Conservation (phyloP, 2,888 invertebrate genomes). For the Apamea crenata region DNA sequence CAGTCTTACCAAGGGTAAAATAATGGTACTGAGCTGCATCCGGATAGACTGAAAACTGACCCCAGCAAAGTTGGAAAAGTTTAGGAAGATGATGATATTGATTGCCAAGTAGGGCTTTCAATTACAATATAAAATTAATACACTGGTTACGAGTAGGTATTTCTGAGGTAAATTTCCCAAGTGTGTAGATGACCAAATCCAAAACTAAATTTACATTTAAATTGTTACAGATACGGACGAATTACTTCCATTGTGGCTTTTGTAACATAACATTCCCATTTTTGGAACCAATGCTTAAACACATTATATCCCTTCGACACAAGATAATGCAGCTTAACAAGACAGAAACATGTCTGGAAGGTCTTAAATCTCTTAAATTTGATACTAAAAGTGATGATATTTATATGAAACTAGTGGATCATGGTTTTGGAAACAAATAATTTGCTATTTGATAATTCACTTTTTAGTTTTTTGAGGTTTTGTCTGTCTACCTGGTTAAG, state of each 20-base stretch:
- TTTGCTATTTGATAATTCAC: no score
- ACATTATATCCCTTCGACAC: slow-evolving; percentile 33
- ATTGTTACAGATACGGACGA: slow-evolving; percentile 75
- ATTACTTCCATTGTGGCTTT: slow-evolving; percentile 79
- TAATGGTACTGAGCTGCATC: no score
- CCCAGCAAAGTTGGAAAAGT: no score
- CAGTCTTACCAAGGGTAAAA: no score
- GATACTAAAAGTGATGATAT: slow-evolving; percentile 22
- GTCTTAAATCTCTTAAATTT: slow-evolving; percentile 1
- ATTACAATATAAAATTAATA: neutral
- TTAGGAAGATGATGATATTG: neutral
- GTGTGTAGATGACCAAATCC: neutral
- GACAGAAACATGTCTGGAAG: neutral
- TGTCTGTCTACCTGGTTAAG: neutral
- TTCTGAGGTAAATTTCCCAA: neutral
- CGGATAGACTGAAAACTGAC: no score
- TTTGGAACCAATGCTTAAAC: slow-evolving; percentile 69
- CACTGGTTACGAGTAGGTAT: neutral
- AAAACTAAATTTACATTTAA: slow-evolving; percentile 4
- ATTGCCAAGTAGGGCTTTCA: neutral
- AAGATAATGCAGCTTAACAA: neutral
- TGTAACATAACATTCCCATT: slow-evolving; percentile 77
- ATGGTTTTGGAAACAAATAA: slow-evolving; percentile 21
- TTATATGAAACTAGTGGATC: slow-evolving; percentile 26
- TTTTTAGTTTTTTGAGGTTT: neutral